Conservation (phyloP, 2,113 vertebrate genomes). For the Archilochus colubris region DNA sequence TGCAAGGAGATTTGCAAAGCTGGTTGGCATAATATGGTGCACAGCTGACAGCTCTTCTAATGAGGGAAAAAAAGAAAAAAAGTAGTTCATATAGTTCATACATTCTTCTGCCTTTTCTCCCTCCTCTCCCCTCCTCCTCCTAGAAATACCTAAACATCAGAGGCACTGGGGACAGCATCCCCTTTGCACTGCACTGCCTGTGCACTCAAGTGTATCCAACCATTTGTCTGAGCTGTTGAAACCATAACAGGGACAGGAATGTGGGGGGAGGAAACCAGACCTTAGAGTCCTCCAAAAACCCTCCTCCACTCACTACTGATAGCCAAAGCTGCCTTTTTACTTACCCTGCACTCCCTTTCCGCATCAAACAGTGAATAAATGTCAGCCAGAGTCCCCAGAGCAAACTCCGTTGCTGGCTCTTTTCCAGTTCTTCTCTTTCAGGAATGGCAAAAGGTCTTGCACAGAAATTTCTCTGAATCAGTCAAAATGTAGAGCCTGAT, state of each 20-base stretch:
- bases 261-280: neutral
- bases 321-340: neutral
- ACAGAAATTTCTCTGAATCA: neutral
- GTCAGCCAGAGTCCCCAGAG: neutral
- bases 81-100: neutral
- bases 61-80: neutral
- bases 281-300: neutral
- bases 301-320: neutral
- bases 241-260: neutral
- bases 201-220: neutral
- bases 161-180: neutral
- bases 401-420: neutral
- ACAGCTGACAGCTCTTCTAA: neutral
- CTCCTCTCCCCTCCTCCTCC: neutral
- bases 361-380: neutral
- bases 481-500: neutral
- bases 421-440: neutral
- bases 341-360: neutral
- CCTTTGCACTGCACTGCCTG: neutral
- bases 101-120: neutral
- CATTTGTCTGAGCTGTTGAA: conserved; percentile 12
- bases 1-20: neutral
- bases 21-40: neutral
- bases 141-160: conserved; percentile 1
- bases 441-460: neutral